phyloP scores from a whole-genome alignment of 1,140 invertebrate genomes.

The Micrasema longulum region DNA sequence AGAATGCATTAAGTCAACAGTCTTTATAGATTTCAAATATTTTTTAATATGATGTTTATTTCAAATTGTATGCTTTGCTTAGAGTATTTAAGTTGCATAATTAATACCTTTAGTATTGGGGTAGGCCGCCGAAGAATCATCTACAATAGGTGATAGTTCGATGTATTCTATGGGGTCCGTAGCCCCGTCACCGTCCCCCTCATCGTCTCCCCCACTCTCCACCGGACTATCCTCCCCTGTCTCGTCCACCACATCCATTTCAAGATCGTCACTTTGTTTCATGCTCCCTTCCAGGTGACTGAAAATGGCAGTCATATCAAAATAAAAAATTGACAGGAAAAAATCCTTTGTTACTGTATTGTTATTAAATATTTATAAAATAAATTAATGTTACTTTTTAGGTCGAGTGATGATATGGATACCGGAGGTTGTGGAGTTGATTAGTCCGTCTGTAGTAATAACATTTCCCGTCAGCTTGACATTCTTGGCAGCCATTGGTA shows the following conservation, averaged over 20 bases:
- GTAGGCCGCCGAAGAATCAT: constrained; percentile 7
- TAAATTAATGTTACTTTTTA: too few relatives aligned
- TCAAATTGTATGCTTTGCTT: too few relatives aligned
- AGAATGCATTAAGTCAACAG: too few relatives aligned
- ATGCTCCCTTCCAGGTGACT: background rate
- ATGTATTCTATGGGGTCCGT: constrained; percentile 4
- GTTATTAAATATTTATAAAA: too few relatives aligned
- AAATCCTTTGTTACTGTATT: too few relatives aligned
- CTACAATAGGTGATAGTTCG: background rate
- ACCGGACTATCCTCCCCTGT: too few relatives aligned
- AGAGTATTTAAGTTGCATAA: background rate
- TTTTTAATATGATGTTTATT: background rate
- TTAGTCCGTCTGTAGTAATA: too few relatives aligned
- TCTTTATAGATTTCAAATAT: too few relatives aligned
- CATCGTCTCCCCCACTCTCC: background rate
- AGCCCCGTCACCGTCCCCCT: background rate
- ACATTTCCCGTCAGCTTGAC: constrained; percentile 15
- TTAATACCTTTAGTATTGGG: constrained; percentile 21
- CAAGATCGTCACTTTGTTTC: background rate
- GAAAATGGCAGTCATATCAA: too few relatives aligned
- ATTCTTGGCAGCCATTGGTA: constrained; percentile 20
- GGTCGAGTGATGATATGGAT: too few relatives aligned
- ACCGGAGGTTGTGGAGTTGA: too few relatives aligned
- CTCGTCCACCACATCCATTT: constrained; percentile 7
- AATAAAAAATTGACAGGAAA: too few relatives aligned